Percentiles rank a stretch among this genome's conserved stretches.
Evolutionary conservation across 2,113 vertebrate species (phyloP).

Genomic region (Cisticola juncidis): DNA sequence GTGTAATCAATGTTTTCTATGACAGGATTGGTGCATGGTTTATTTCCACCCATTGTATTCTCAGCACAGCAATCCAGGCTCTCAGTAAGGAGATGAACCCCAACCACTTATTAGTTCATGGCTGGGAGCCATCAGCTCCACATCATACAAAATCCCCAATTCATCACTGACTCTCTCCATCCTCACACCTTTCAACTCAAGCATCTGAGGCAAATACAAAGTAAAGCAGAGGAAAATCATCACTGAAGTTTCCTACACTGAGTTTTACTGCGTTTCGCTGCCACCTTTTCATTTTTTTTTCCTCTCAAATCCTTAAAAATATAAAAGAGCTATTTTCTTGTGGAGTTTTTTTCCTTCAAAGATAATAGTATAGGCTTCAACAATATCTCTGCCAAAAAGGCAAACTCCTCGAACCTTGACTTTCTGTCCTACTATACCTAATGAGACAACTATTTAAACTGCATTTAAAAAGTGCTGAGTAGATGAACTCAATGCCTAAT

Average conservation of each 20-base stretch:
- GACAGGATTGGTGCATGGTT: neutral
- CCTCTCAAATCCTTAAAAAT: neutral
- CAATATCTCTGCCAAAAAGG: slow-evolving; percentile 50
- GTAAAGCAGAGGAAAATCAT: slow-evolving; percentile 32
- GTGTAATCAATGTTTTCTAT: slow-evolving; percentile 20
- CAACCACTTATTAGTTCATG: slow-evolving; percentile 57
- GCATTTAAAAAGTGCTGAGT: slow-evolving; percentile 84
- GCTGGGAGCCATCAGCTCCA: slow-evolving; percentile 52
- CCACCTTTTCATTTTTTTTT: neutral
- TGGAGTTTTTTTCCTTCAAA: neutral
- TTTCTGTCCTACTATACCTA: slow-evolving; percentile 77
- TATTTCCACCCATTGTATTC: slow-evolving; percentile 24
- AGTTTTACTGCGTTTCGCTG: slow-evolving; percentile 3
- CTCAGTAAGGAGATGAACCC: slow-evolving; percentile 38
- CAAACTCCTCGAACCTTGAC: slow-evolving; percentile 77
- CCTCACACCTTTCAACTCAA: slow-evolving; percentile 4
- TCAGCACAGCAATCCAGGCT: neutral
- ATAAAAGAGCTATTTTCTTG: slow-evolving; percentile 16
- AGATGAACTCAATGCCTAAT: slow-evolving; percentile 74
- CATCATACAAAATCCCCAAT: slow-evolving; percentile 24
- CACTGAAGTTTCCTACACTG: slow-evolving; percentile 9
- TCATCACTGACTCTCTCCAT: slow-evolving; percentile 15
- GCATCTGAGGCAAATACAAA: slow-evolving; percentile 30
- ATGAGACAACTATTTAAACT: slow-evolving; percentile 85
- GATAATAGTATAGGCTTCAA: slow-evolving; percentile 45